Conservation (phyloP, 2,888 invertebrate species). For the Graphium colonna region DNA sequence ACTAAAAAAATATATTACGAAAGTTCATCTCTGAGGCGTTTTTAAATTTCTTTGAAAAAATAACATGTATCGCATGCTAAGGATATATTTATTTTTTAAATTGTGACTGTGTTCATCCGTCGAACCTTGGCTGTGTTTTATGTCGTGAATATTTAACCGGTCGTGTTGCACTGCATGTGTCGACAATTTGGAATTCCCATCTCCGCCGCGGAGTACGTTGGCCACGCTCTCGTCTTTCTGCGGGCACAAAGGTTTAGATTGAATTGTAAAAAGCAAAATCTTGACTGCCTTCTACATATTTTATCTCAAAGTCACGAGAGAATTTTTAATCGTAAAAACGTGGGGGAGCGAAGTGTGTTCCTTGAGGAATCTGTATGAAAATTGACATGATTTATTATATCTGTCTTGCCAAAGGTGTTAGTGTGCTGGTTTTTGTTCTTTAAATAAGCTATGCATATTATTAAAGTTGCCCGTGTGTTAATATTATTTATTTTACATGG, state of each 20-base stretch:
- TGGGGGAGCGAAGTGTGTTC: no score
- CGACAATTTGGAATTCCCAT: slow-evolving; percentile 10
- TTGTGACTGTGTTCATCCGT: background rate
- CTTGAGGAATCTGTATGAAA: no score
- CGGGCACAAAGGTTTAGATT: background rate
- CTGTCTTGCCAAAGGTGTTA: no score
- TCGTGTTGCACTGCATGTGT: background rate
- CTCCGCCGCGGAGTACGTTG: background rate
- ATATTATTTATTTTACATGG: background rate
- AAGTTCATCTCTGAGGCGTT: no score
- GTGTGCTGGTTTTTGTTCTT: background rate
- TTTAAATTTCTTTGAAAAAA: no score
- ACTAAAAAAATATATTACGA: no score
- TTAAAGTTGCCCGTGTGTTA: background rate
- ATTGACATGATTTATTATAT: no score
- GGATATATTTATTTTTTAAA: no score
- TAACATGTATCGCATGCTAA: no score
- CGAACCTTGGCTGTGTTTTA: background rate
- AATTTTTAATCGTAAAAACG: no score
- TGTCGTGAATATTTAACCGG: background rate
- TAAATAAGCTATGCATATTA: background rate
- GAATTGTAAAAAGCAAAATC: background rate
- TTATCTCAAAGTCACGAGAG: no score
- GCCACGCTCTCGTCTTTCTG: background rate
- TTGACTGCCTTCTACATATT: no score